phyloP scores from a whole-genome alignment of 2,888 invertebrate species.

The Zygaena filipendulae region DNA sequence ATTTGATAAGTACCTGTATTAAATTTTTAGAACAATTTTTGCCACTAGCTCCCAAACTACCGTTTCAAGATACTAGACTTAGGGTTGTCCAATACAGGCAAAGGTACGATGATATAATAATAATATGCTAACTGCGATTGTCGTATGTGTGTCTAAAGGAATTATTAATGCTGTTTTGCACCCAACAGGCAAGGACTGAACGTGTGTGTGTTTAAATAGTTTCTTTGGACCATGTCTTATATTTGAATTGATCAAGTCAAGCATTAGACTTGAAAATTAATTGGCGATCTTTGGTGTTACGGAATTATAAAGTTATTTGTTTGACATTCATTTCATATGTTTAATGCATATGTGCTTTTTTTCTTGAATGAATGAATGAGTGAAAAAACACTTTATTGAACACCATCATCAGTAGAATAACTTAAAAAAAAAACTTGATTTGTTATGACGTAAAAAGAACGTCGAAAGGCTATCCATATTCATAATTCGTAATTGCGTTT shows the following conservation, averaged over 20 bases:
- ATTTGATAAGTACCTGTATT: no score
- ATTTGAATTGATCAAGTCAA: slow-evolving; percentile 16
- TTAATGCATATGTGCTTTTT: no score
- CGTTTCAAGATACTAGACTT: slow-evolving; percentile 42
- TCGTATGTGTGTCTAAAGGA: slow-evolving; percentile 62
- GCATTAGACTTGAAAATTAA: slow-evolving; percentile 29
- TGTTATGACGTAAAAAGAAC: no score
- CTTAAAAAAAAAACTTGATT: no score
- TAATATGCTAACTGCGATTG: slow-evolving; percentile 50
- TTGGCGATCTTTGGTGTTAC: slow-evolving; percentile 4
- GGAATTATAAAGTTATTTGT: no score
- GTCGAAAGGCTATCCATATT: no score
- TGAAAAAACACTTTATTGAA: no score
- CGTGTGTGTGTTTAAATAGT: slow-evolving; percentile 46
- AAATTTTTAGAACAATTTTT: no score
- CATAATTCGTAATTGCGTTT: no score
- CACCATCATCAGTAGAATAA: no score
- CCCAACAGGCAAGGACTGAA: slow-evolving; percentile 25
- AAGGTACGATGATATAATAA: slow-evolving; percentile 56
- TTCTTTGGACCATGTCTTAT: slow-evolving; percentile 33
- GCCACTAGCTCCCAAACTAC: slow-evolving; percentile 31
- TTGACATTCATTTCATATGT: no score
- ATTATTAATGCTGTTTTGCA: slow-evolving; percentile 57
- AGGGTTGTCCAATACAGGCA: slow-evolving; percentile 58
- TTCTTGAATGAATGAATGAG: no score